These are phyloP conservation scores for Deroplatys truncata DNA, from an alignment of 2,888 invertebrate species.

Conservation along the genomic window DNA sequence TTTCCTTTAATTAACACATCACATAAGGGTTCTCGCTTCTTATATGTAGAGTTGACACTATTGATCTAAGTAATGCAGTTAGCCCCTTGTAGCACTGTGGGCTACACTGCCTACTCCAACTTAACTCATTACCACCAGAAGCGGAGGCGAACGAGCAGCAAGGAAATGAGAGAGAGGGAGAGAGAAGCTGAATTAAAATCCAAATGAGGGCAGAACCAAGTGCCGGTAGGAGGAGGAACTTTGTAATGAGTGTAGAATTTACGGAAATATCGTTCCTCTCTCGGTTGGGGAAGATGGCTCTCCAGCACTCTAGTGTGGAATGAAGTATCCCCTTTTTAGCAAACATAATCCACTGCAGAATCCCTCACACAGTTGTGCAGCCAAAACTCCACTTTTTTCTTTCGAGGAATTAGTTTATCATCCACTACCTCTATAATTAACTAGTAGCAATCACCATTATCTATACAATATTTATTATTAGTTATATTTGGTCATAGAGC, in stretches of 20 bases:
- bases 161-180: background rate
- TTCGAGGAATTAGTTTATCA: no score
- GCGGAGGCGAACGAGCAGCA: background rate
- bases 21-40: no score
- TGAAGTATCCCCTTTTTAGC: background rate
- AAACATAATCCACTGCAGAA: background rate
- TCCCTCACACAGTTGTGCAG: background rate
- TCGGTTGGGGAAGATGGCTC: background rate
- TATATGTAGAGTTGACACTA: background rate
- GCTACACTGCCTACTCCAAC: background rate
- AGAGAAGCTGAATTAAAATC: constrained; percentile 10
- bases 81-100: background rate
- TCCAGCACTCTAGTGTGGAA: background rate
- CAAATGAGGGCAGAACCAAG: constrained; percentile 2
- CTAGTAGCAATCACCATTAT: no score
- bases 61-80: background rate
- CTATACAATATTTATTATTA: no score
- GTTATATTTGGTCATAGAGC: no score
- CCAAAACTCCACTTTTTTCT: no score
- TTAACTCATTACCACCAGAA: constrained; percentile 16
- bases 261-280: constrained; percentile 12
- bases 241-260: constrained; percentile 18
- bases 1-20: no score
- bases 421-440: no score
- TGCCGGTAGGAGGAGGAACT: background rate